Base-by-base conservation (phyloP, 2,888 invertebrate genomes). In the Drosophila nr. fundita region DNA sequence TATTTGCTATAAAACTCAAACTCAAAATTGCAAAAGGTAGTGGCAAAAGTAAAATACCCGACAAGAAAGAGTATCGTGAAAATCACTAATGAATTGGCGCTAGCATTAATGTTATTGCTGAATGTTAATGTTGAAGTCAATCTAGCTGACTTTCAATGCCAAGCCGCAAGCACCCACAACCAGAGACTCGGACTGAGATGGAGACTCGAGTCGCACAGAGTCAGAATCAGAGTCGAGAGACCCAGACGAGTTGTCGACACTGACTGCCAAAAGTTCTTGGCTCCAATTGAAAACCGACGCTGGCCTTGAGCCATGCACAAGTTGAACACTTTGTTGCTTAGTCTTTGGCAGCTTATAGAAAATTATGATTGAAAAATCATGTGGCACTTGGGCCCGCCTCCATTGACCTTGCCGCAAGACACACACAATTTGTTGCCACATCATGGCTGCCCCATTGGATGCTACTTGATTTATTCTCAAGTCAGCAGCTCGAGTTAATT, bases 181-280 rank as follows among this genome's bases (percentile, higher is more conserved):
- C 71, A 71, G 72, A 66, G 53, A 73, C 30, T 36, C 32, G 38
- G 24, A 53, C 40, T 42, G 40, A 61, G n/a, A 64, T 45, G 24
- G n/a, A 52, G 27, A 42, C 21, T 21, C 29, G 21, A 58, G 36
- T 63, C 50, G 45, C 45, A 45, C 15, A 29, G 38, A 52, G 8
- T 59, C 42, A 55, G 58, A 57, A 24, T n/a, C 40, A 21, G 63
- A 64, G 53, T 34, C 50, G 38, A 73, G 38, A 76, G 82, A 77
- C 83, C 50, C 72, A 73, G 70, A 63, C 68, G 57, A 48, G 36
- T 60, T 10, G 36, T 63, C 59, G 69, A 34, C 76, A 71, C 68
- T 76, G 80, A 68, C 49, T 59, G 63, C 45, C 79, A 72, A 80
- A 82, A 68, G 77, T 85, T 85, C 78, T 78, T 76, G 60, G 27